Evolutionary conservation across 2,113 vertebrate genomes (phyloP).

Genomic region (Microcebus lehilahytsara): DNA sequence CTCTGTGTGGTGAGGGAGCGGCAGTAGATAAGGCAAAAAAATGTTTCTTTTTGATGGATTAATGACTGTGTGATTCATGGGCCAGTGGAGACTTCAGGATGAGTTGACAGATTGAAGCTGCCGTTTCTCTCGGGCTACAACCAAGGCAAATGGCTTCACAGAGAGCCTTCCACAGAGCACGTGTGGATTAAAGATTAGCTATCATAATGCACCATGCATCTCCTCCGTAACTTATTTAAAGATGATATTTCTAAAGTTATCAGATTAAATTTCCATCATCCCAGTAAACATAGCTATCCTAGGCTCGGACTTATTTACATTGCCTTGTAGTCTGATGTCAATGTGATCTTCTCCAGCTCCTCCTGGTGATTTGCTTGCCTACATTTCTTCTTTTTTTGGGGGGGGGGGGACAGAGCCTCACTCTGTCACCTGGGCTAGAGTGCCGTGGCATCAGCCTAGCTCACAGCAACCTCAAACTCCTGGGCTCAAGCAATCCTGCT

Average conservation of each 20-base stretch:
- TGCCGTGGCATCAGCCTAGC: no score
- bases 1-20: background rate
- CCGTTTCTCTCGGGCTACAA: background rate
- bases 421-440: no score
- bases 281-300: background rate
- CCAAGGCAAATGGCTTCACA: background rate
- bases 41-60: background rate
- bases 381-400: background rate
- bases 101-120: background rate
- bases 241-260: background rate
- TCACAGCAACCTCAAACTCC: no score
- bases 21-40: background rate
- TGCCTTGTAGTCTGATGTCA: background rate
- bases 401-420: no score
- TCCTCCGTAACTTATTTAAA: background rate
- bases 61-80: background rate
- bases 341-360: background rate
- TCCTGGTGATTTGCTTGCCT: background rate
- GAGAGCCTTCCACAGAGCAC: background rate
- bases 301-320: background rate
- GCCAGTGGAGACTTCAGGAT: background rate
- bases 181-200: background rate
- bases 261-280: background rate
- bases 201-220: background rate
- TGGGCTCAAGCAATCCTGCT: no score